Conservation (phyloP, 2,113 vertebrate genomes). For the Panthera uncia region DNA sequence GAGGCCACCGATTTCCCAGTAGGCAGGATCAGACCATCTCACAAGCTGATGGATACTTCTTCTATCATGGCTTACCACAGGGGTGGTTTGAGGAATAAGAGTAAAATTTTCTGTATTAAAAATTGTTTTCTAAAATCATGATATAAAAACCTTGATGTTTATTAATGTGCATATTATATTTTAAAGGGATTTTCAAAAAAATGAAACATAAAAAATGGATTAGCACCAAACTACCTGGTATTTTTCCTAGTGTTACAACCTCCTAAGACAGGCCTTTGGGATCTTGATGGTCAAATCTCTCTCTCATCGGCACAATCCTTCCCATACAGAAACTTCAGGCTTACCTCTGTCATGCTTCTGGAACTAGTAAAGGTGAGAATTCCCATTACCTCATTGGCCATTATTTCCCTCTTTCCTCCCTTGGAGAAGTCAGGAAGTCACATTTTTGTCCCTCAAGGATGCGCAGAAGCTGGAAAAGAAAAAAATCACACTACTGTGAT, state of each 20-base stretch:
- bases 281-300: not conserved
- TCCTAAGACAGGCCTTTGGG: not conserved
- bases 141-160: not conserved
- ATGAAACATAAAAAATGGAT: not conserved
- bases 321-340: not conserved
- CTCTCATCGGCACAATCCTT: not conserved
- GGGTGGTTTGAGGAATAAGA: not conserved
- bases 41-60: not conserved
- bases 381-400: not conserved
- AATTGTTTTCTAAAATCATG: not conserved
- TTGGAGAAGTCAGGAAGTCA: not conserved
- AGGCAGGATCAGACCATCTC: not conserved
- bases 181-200: conserved; percentile 33
- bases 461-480: not conserved
- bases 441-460: not conserved
- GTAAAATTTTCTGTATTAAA: not conserved
- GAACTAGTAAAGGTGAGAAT: not conserved
- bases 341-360: not conserved
- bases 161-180: not conserved
- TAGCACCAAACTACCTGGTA: not conserved
- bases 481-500: not conserved
- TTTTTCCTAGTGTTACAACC: not conserved
- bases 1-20: not conserved
- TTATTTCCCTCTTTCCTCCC: not conserved
- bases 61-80: not conserved